These are phyloP conservation scores for Brachyistius frenatus DNA, from an alignment of 2,113 vertebrate species.

Conservation along the genomic window DNA sequence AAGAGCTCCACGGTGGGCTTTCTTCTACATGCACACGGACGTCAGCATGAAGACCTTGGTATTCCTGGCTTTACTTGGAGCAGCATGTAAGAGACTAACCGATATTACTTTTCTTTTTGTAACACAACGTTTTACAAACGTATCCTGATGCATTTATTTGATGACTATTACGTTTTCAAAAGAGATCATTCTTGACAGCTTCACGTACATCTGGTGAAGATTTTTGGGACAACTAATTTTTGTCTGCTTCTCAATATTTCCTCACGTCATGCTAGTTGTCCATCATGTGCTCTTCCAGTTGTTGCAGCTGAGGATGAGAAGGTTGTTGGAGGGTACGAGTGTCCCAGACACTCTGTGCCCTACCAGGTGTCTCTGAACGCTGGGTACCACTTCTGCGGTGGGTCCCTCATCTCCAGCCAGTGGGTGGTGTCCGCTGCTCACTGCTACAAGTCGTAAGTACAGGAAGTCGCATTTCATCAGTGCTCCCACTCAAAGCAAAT, in stretches of 20 bases:
- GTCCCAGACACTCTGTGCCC: slow-evolving; percentile 74
- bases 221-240: no score
- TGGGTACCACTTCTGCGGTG: slow-evolving; percentile 82
- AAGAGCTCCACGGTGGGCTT: neutral
- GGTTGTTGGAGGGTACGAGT: slow-evolving; percentile 86
- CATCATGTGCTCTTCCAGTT: slow-evolving; percentile 59
- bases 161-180: no score
- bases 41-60: slow-evolving; percentile 74
- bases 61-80: slow-evolving; percentile 77
- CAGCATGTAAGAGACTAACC: slow-evolving; percentile 59
- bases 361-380: slow-evolving; percentile 87
- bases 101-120: neutral
- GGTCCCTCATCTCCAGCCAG: slow-evolving; percentile 80
- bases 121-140: neutral
- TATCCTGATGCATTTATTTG: no score
- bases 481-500: neutral
- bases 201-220: no score
- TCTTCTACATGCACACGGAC: neutral
- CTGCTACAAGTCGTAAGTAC: slow-evolving; percentile 85
- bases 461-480: neutral
- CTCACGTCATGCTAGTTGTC: neutral
- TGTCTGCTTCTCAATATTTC: no score
- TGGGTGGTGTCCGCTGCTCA: slow-evolving; percentile 89
- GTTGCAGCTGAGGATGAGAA: slow-evolving; percentile 77
- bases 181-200: no score